Evolutionary conservation across 2,888 invertebrate genomes (phyloP).

Genomic region (Agonopterix alstromeriana): DNA sequence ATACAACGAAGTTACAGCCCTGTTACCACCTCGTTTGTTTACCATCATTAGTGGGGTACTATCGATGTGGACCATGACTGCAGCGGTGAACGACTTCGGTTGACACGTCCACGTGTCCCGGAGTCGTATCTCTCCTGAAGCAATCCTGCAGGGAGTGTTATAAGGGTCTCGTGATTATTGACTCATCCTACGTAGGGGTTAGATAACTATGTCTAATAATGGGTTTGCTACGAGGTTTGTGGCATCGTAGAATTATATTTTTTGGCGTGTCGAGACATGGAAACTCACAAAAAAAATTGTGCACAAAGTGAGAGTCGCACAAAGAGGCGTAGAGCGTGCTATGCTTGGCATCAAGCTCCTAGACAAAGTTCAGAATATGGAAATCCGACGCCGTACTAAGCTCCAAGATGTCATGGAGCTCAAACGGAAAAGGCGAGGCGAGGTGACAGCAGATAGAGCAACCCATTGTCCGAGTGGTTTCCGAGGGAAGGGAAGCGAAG

Average conservation of each 20-base stretch:
- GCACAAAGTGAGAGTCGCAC: no score
- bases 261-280: no score
- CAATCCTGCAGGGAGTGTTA: background rate
- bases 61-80: background rate
- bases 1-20: background rate
- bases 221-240: background rate
- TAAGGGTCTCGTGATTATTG: background rate
- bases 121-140: background rate
- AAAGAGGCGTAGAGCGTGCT: no score
- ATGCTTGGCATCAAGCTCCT: no score
- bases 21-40: conserved; percentile 1
- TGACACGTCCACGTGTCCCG: conserved; percentile 5
- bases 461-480: no score
- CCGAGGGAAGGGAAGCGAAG: no score
- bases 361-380: no score
- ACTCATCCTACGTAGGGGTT: background rate
- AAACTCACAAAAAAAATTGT: no score
- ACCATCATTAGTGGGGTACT: conserved; percentile 8
- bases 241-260: background rate
- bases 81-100: conserved; percentile 10
- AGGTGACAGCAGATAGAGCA: no score
- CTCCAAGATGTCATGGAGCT: no score
- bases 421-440: no score
- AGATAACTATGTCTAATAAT: background rate
- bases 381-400: no score